Evolutionary conservation across 2,113 vertebrate species (phyloP).

Genomic region (Odontophorus gujanensis): DNA sequence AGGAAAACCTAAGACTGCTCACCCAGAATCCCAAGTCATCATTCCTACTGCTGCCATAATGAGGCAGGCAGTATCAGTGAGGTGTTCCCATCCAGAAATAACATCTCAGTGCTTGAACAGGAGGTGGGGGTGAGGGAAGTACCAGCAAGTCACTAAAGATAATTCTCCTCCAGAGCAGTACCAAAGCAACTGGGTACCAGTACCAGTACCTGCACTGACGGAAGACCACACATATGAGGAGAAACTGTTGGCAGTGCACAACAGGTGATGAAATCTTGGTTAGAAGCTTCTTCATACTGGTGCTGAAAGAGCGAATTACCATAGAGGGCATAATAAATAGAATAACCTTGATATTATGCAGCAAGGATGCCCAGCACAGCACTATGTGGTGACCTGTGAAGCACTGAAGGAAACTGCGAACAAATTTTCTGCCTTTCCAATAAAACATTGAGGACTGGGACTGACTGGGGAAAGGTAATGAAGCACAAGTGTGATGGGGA

Average conservation of each 20-base stretch:
- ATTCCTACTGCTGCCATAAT: neutral
- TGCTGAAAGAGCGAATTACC: neutral
- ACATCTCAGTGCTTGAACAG: neutral
- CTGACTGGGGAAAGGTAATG: too few relatives aligned
- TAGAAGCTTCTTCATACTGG: neutral
- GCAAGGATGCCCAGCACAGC: neutral
- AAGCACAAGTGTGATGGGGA: too few relatives aligned
- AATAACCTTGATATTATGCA: fast-evolving
- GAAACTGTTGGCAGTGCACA: neutral
- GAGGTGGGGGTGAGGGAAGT: neutral
- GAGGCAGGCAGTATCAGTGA: neutral
- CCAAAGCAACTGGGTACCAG: too few relatives aligned
- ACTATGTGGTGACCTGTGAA: neutral
- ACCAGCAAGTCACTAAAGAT: neutral
- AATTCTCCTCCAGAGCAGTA: neutral
- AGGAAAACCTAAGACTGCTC: neutral
- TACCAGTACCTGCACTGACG: neutral
- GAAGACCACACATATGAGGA: neutral
- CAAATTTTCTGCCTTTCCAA: neutral
- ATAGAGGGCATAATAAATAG: neutral
- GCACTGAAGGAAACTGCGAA: neutral
- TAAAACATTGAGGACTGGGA: neutral
- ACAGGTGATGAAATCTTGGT: neutral
- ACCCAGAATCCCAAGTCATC: neutral
- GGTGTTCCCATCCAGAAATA: neutral